phyloP scores from a whole-genome alignment of 1,140 invertebrate species.

The Ceratosolen fusciceps region DNA sequence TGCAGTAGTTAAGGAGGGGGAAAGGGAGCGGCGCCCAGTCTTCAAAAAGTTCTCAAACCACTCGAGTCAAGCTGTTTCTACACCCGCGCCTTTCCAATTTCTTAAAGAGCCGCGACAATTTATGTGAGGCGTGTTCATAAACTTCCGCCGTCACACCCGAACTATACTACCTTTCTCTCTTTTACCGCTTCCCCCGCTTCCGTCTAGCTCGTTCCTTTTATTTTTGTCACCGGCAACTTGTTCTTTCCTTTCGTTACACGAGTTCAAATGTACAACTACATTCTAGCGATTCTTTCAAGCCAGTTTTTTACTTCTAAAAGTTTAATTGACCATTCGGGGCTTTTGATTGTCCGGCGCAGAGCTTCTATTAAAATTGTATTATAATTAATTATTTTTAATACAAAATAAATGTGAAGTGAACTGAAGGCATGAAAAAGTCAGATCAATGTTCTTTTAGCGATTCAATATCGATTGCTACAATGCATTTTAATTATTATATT shows the following conservation, averaged over 20 bases:
- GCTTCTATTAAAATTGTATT: too few species aligned
- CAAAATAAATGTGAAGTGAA: too few species aligned
- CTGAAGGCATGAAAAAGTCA: too few species aligned
- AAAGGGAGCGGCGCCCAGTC: slow-evolving; percentile 50
- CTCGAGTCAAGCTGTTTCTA: slow-evolving; percentile 70
- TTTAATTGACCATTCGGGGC: not conserved
- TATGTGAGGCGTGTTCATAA: slow-evolving; percentile 73
- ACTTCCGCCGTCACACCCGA: slow-evolving; percentile 61
- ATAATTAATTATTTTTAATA: too few species aligned
- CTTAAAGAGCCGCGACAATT: slow-evolving; percentile 73
- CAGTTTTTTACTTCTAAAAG: not conserved
- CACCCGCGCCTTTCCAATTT: slow-evolving; percentile 70
- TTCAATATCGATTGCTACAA: too few species aligned
- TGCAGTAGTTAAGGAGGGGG: slow-evolving; percentile 17
- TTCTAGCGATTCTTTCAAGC: not conserved
- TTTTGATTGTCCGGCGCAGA: too few species aligned
- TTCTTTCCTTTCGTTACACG: slow-evolving; percentile 16
- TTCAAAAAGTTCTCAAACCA: slow-evolving; percentile 69
- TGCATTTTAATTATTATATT: too few species aligned
- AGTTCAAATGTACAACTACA: not conserved
- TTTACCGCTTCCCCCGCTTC: slow-evolving; percentile 39
- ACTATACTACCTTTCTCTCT: slow-evolving; percentile 45
- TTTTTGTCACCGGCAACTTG: slow-evolving; percentile 17
- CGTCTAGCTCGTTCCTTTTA: slow-evolving; percentile 31
- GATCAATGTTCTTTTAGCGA: too few species aligned